phyloP scores from a whole-genome alignment of 2,113 vertebrate genomes.

The Amia ocellicauda region DNA sequence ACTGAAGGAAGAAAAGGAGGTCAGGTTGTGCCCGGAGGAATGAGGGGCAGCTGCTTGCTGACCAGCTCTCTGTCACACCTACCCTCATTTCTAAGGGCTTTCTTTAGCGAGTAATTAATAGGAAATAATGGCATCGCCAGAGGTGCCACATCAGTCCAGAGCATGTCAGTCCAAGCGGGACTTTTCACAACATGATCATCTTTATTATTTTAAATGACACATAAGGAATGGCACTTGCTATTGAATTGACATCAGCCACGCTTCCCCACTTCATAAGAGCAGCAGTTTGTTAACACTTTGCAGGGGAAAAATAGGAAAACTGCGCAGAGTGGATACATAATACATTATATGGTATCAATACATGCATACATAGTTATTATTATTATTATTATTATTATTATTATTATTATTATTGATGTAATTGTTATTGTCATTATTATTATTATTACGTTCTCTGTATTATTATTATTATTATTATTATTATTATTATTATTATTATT shows the following conservation, averaged over 20 bases:
- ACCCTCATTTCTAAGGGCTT: conserved; percentile 51
- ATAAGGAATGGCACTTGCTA: conserved; percentile 36
- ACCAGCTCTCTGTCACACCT: conserved; percentile 65
- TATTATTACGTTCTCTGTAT: too few species aligned
- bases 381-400: too few species aligned
- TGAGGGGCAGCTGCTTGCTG: conserved; percentile 65
- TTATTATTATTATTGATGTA: too few species aligned
- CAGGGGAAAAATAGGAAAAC: too few species aligned
- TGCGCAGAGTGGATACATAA: too few species aligned
- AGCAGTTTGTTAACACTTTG: conserved; percentile 23
- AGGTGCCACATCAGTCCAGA: conserved; percentile 45
- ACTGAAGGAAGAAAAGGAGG: conserved; percentile 69
- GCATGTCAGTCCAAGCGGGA: conserved; percentile 35
- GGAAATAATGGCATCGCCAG: conserved; percentile 56
- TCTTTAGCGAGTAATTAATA: conserved; percentile 56
- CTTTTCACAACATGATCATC: conserved; percentile 45
- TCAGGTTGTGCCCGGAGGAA: conserved; percentile 59
- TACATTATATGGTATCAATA: too few species aligned
- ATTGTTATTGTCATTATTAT: too few species aligned
- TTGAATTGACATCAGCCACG: conserved; percentile 35
- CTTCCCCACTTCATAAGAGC: conserved; percentile 21
- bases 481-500: too few species aligned
- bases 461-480: too few species aligned
- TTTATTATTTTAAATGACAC: conserved; percentile 48
- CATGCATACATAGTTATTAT: too few species aligned